phyloP scores from a whole-genome alignment of 2,797 vertebrate species.

The Eremophila alpestris region DNA sequence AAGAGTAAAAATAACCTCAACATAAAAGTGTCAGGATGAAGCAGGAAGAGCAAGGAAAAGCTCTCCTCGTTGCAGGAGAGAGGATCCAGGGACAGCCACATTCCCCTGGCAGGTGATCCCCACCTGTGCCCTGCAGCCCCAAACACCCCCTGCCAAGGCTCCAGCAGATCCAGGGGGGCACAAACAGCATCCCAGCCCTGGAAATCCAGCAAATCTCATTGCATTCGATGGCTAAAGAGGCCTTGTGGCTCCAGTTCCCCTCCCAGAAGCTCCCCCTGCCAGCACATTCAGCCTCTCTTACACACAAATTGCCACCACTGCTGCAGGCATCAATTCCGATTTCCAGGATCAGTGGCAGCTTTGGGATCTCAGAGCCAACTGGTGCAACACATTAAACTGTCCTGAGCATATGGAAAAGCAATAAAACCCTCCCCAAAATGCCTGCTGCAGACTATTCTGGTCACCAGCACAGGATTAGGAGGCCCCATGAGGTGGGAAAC shows the following conservation, averaged over 20 bases:
- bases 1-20: background rate
- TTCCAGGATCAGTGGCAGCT: constrained; percentile 64
- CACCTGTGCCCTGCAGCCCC: constrained; percentile 19
- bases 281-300: constrained; percentile 57
- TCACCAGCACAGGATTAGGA: constrained; percentile 53
- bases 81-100: background rate
- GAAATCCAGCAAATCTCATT: constrained; percentile 30
- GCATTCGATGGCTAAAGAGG: background rate
- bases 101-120: background rate
- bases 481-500: background rate
- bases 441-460: constrained; percentile 31
- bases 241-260: background rate
- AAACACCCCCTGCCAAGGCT: background rate
- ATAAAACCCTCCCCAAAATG: constrained; percentile 30
- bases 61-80: background rate
- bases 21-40: background rate
- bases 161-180: background rate
- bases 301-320: constrained; percentile 50
- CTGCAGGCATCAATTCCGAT: constrained; percentile 63
- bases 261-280: constrained; percentile 39
- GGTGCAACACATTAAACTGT: constrained; percentile 20
- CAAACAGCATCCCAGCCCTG: background rate
- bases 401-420: constrained; percentile 47
- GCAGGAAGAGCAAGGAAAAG: background rate
- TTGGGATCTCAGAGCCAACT: constrained; percentile 45